Evolutionary conservation across 2,888 invertebrate genomes (phyloP), one percentile per base, ranked within the genome.

Genomic region (Rotaria macrura): DNA sequence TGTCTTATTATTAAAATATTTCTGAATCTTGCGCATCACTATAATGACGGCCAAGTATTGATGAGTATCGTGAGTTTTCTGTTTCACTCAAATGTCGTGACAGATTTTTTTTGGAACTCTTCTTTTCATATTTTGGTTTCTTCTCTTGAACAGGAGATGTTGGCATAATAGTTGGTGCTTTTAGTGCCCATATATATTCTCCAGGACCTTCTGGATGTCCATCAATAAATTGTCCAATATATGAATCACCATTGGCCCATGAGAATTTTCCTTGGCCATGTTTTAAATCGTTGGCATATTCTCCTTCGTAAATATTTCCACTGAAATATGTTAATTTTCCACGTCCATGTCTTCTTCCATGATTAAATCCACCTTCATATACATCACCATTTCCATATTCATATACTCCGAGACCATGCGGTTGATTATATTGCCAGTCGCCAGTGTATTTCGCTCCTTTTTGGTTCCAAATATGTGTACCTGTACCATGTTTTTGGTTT

Each of bases 251-350:
- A 43, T 43, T 79, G 5, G n/a, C 43, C 79, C 79, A 79, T n/a
- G n/a, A 43, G 4, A 43, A 79, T 43, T 2, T 79, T n/a, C 79
- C 79, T 2, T 2, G 1, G 10, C 79, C 79, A 40, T 79, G 79
- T 43, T 79, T 79, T n/a, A 79, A 25, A 43, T 79, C 79, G n/a
- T 79, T n/a, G 10, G 9, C 79, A 79, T 79, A 79, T 43, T 79
- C 79, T 43, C 79, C 79, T 23, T 79, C 43, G 25, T 79, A 79
- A 7, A 25, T 10, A 43, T 79, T 43, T 14, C 43, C 79, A 40
- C 2, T 43, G 2, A 10, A 1, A 43, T 79, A 79, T n/a, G 43
- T 79, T 12, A 79, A 12, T 43, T 23, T 43, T 43, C 43, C 79
- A 3, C n/a, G 23, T 79, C 79, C 79, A 43, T 43, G 43, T 43